phyloP scores from a whole-genome alignment of 2,888 invertebrate genomes.

The Chrysomela aeneicollis region DNA sequence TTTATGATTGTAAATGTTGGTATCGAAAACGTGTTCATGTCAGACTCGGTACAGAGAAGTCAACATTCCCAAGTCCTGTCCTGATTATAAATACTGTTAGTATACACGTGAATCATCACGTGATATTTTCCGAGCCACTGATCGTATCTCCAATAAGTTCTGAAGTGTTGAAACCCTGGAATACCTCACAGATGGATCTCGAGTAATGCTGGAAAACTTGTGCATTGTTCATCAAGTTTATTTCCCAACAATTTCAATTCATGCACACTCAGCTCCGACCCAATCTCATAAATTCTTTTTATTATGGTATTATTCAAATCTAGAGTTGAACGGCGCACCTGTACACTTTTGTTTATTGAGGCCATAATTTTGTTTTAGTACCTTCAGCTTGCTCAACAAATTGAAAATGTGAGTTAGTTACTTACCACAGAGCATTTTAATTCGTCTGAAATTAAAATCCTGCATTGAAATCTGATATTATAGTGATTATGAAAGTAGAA shows the following conservation, averaged over 20 bases:
- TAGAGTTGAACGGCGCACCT: slow-evolving; percentile 24
- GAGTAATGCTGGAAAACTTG: not conserved
- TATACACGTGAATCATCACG: too few species aligned
- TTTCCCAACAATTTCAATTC: slow-evolving; percentile 14
- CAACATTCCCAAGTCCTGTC: too few species aligned
- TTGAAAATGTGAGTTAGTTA: slow-evolving; percentile 17
- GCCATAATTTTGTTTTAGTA: slow-evolving; percentile 24
- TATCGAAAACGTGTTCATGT: too few species aligned
- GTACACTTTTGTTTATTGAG: slow-evolving; percentile 29
- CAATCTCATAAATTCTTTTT: slow-evolving; percentile 20
- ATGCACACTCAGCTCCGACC: slow-evolving; percentile 4
- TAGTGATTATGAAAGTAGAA: too few species aligned
- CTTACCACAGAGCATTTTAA: not conserved
- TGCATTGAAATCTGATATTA: too few species aligned
- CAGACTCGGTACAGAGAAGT: too few species aligned
- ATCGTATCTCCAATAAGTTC: too few species aligned
- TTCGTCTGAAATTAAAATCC: not conserved
- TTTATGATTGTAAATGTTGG: too few species aligned
- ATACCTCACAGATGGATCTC: not conserved
- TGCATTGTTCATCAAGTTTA: slow-evolving; percentile 59
- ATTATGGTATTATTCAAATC: slow-evolving; percentile 26
- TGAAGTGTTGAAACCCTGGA: not conserved
- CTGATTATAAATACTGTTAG: too few species aligned
- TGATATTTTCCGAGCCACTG: too few species aligned
- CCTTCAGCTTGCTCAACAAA: slow-evolving; percentile 20